Conservation (phyloP, 2,888 invertebrate genomes). For the Agrotis segetum region DNA sequence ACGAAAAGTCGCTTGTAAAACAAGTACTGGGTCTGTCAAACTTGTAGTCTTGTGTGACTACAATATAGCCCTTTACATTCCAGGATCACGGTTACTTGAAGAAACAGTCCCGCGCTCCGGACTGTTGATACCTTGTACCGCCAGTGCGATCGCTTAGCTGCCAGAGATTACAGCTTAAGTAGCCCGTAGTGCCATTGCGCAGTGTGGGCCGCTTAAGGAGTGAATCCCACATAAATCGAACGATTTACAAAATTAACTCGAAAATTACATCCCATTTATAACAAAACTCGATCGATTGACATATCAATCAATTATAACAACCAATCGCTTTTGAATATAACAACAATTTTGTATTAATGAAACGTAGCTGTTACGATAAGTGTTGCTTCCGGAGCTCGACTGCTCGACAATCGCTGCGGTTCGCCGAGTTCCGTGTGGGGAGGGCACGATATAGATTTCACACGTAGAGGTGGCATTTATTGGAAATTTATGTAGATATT, state of each 20-base stretch:
- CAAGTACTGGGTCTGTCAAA: no score
- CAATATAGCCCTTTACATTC: no score
- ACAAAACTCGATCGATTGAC: background rate
- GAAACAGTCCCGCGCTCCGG: no score
- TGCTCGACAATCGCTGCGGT: constrained; percentile 43
- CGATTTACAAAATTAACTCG: background rate
- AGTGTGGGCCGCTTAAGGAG: no score
- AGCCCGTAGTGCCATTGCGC: no score
- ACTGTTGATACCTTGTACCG: no score
- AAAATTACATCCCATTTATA: background rate
- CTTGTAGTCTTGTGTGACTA: no score
- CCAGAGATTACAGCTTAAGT: no score
- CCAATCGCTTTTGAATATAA: constrained; percentile 20
- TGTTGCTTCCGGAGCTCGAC: constrained; percentile 65
- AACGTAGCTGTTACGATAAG: constrained; percentile 58
- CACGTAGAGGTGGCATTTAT: constrained; percentile 16
- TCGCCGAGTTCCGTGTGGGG: constrained; percentile 38
- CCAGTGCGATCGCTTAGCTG: no score
- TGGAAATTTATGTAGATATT: background rate
- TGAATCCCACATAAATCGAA: background rate
- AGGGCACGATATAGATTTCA: constrained; percentile 41
- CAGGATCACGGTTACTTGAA: no score
- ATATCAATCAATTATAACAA: constrained; percentile 6
- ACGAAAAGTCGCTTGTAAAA: no score
- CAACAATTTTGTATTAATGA: constrained; percentile 51